Base-by-base conservation (phyloP, 2,888 invertebrate species). In the Limnephilus marmoratus region DNA sequence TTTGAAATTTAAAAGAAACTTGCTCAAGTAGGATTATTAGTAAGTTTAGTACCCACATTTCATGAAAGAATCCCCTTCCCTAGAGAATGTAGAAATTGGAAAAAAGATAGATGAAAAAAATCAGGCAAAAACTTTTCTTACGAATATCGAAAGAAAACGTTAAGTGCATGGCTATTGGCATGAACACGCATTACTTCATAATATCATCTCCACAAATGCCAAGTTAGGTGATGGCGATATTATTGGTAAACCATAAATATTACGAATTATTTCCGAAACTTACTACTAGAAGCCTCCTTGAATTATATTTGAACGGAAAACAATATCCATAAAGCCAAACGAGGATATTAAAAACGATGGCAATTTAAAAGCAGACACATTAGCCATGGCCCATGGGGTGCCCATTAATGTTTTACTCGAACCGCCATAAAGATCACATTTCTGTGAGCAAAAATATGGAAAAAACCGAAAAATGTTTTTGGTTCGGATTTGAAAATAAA, bases 311-410 rank as follows among this genome's bases (percentile, higher is more conserved):
- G 68, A 68, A 68, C 68, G 86, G 91, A 45, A 90, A 91, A 86
- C 81, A 86, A 85, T 86, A 86, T 81, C 90, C 82, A 85, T 92
- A 90, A 92, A 89, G 80, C 81, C 80, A 90, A 85, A 90, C 85
- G 45, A 91, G 90, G 85, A 37, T 49, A 81, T 80, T 90, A 90
- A 92, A 83, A 90, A 85, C 80, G 89, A 92, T 45, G 90, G 85
- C 91, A 41, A 81, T 91, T 91, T 91, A 68, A 88, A 88, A 31
- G 68, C 88, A 68, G 68, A 53, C 68, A 68, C 68, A 68, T 88
- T 88, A 88, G 68, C 88, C 88, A 29, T 49, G 82, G 68, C 68
- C 68, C 24, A 68, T 68, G 45, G 86, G 88, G 68, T 88, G 68
- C 68, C 37, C 88, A 68, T 88, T 88, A 68, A 29, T 34, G 68